Evolutionary conservation across 2,113 vertebrate species (phyloP), one percentile per base, ranked within the genome.

Genomic region (Diglossa brunneiventris): DNA sequence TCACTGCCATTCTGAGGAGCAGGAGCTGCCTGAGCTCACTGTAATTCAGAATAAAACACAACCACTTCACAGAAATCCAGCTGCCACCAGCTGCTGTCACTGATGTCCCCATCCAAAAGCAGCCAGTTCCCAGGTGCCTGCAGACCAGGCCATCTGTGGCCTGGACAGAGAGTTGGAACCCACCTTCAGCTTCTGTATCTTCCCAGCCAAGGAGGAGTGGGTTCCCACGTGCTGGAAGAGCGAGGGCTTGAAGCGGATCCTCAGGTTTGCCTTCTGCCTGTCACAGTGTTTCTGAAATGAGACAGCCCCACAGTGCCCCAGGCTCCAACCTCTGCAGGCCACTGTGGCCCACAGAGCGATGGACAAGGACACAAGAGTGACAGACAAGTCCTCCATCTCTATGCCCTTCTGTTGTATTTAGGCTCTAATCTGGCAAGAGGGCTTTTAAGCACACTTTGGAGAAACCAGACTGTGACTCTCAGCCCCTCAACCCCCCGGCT

Each of bases 141-240:
- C 63, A 90, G 76, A n/a, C 30, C 74, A 78, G 39, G 21, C 23
- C 79, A 61, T 11, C 56, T 37, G 33, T 0, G 4, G 67, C 69
- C 31, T 18, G 24, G 50, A 33, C 24, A 63, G 22, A 26, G 50
- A 27, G 72, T 11, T 15, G 17, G n/a, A 42, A 84, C 98, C 64
- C 92, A 99, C 99, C 98, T 99, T 99, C 91, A 99, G 98, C 82
- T 99, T 99, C 98, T 99, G 99, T 87, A 99, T 99, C 97, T 99
- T 99, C 79, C 99, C 99, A 2, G 99, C 99, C 94, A 99, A 98
- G 9, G 99, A 99, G 9, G 99, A 99, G 96, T 99, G 99, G 1
- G 99, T 99, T 72, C 99, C 99, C 58, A 99, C 99, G 0, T 99
- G 99, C 95, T 99, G 99, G 98, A 99, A 99, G 52, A 99, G 98